Conservation (phyloP, 2,113 vertebrate species). For the Spermophilus dauricus region DNA sequence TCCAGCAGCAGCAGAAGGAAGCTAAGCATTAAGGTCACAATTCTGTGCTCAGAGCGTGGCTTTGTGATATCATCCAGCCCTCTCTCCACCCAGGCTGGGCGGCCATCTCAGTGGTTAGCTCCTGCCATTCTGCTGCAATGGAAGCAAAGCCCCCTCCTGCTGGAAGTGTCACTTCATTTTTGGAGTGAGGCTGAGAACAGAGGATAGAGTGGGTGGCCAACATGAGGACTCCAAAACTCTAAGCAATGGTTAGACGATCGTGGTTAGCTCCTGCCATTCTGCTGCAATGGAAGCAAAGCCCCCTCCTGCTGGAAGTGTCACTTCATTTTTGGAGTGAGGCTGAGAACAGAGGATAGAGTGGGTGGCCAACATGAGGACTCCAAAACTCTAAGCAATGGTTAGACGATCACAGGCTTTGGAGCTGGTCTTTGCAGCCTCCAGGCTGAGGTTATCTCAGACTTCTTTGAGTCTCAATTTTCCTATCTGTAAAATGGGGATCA, state of each 20-base stretch:
- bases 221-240: not conserved
- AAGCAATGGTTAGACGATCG: not conserved
- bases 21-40: not conserved
- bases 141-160: not conserved
- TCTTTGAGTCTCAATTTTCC: not conserved
- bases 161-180: not conserved
- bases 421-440: not conserved
- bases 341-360: not conserved
- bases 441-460: not conserved
- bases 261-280: not conserved
- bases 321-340: not conserved
- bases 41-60: accelerated
- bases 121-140: not conserved
- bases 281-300: not conserved
- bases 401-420: not conserved
- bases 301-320: not conserved
- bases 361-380: not conserved
- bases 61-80: not conserved
- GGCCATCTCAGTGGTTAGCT: not conserved
- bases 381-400: not conserved
- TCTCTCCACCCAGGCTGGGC: not conserved
- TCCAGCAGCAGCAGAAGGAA: not conserved
- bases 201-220: not conserved
- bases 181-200: not conserved
- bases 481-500: not conserved